Conservation (phyloP, 2,113 vertebrate genomes). For the Leptocoma aspasia region DNA sequence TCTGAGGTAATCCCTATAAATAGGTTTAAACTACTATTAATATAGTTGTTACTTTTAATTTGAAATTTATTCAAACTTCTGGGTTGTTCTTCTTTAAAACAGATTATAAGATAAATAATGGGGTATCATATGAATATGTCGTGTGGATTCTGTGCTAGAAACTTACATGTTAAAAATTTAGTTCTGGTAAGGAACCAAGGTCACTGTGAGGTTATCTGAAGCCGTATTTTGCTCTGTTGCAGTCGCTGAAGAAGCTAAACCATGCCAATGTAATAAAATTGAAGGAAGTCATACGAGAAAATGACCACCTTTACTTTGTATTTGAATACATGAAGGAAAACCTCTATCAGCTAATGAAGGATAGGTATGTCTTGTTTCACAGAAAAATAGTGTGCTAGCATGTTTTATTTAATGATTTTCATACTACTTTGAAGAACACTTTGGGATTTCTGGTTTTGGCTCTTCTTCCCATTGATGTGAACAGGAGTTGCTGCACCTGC, state of each 20-base stretch:
- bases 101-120: neutral
- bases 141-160: neutral
- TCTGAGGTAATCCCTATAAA: neutral
- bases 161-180: neutral
- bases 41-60: neutral
- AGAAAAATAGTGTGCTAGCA: neutral
- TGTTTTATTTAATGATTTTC: neutral
- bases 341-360: conserved; percentile 98
- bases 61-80: neutral
- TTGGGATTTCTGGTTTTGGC: neutral
- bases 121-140: neutral
- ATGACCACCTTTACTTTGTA: conserved; percentile 96
- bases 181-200: neutral
- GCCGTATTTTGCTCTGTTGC: neutral
- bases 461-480: neutral
- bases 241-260: conserved; percentile 98
- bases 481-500: neutral
- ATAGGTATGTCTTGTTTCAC: conserved; percentile 80
- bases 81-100: neutral
- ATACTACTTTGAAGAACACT: neutral
- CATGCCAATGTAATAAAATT: conserved; percentile 97
- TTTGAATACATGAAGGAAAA: conserved; percentile 99
- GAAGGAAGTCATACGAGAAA: conserved; percentile 98
- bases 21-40: neutral
- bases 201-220: neutral